Base-by-base conservation (phyloP, 2,113 vertebrate genomes). In the Sylvilagus bachmani region DNA sequence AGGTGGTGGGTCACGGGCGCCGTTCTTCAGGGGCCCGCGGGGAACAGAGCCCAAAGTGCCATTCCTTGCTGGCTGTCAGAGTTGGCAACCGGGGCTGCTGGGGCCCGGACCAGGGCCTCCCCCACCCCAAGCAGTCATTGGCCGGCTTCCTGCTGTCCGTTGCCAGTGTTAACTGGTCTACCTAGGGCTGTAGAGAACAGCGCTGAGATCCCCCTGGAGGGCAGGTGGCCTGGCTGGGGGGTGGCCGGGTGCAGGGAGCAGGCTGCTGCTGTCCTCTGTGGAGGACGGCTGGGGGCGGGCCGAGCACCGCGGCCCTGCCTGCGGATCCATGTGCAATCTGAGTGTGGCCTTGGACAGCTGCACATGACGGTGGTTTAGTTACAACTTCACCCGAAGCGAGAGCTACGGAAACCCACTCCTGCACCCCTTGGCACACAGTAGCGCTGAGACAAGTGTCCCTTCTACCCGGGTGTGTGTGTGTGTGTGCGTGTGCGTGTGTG, bases 311-410 rank as follows among this genome's bases (percentile, higher is more conserved):
- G 44, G 44, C 44, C 44, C 44, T 44, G 44, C 88, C 95, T 98
- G 94, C 93, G 98, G 98, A 98, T 98, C 97, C 97, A 98, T 98
- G 99, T 99, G 99, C 99, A 99, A 99, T 99, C 97, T 98, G 97
- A 98, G 89, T 98, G 97, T 98, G 97, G 98, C 97, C 97, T 98
- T 98, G 97, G 98, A 96, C 95, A 98, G 97, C 98, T 98, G 97
- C 98, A 98, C 96, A 96, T 98, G 98, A 98, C 97, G 98, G 98
- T 98, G 97, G 98, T 99, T 98, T 98, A 98, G 97, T 98, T 98
- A 97, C 98, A 97, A 97, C 97, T 97, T 98, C 96, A 98, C 90
- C 93, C 38, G 44, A 98, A 96, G 96, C 97, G 95, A 98, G 97
- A 97, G 93, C 97, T 97, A 89, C 93, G 97, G 93, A 93, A 78